Evolutionary conservation across 2,113 vertebrate genomes (phyloP), one percentile per base, ranked within the genome.

Genomic region (Actinemys pallida): DNA sequence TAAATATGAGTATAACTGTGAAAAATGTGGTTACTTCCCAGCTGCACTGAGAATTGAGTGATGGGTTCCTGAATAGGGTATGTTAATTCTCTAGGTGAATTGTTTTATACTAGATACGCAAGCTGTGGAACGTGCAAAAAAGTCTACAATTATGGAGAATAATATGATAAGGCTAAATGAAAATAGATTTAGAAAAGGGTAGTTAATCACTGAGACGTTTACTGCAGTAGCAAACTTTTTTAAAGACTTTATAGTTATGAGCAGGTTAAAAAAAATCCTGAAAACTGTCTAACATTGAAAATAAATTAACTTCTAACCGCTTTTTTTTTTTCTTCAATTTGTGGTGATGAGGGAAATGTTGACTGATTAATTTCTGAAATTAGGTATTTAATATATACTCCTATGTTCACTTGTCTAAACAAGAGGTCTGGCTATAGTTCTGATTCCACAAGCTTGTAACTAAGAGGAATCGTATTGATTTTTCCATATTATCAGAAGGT

Each of bases 291-390:
- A 31, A 54, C 5, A 57, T 88, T 87, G 90, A 10, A 83, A 53
- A 19, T 5, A 3, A 94, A 79, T 97, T 97, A 84, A 89, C 69
- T 92, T 94, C 95, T 94, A 45, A 2, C 94, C 78, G 84, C 53
- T 49, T 84, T 8, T 95, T 84, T 89, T 83, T 35, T 17, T 49
- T 97, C 92, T 91, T 22, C 96, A 97, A 95, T 97, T 94, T 94
- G 91, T 81, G 91, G 84, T 94, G 79, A 49, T 47, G 95, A 86
- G 81, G 53, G 84, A 81, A 54, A 49, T 12, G 90, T 87, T 94
- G 95, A 94, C 96, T 96, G 88, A 86, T 95, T 96, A 96, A 98
- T 97, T 93, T 97, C 94, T 80, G 94, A 93, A 94, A 54, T 94
- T 87, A 96, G 93, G 90, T 82, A 35, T 83, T 91, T 9, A 95